Percentiles rank a stretch among this genome's conserved stretches.
phyloP scores from a whole-genome alignment of 2,113 vertebrate species.

The Lanius collurio region DNA sequence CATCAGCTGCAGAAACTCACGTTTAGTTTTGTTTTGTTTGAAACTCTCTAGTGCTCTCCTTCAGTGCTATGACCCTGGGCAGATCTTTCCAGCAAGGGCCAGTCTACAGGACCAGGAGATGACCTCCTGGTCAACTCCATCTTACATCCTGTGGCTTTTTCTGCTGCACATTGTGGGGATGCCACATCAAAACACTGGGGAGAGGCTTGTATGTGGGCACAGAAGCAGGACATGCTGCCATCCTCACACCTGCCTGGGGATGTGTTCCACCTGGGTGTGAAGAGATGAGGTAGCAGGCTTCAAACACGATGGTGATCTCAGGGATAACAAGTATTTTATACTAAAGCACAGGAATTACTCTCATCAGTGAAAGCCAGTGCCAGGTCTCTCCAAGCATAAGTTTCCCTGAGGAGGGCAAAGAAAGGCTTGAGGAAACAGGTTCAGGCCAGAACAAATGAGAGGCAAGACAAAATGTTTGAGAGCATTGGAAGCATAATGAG shows the following conservation, averaged over 20 bases:
- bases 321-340: background rate
- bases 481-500: background rate
- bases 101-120: background rate
- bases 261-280: background rate
- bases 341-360: background rate
- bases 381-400: background rate
- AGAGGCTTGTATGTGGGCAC: rapidly evolving
- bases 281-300: background rate
- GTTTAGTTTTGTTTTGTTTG: background rate
- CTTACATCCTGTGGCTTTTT: background rate
- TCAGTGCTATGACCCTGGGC: rapidly evolving
- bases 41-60: background rate
- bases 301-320: background rate
- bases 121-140: background rate
- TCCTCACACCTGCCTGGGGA: background rate
- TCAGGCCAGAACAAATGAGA: background rate
- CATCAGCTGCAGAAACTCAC: background rate
- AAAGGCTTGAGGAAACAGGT: background rate
- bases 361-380: background rate
- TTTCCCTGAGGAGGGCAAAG: background rate
- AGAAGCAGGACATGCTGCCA: background rate
- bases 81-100: background rate
- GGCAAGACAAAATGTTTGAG: background rate
- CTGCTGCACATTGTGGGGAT: background rate
- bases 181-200: background rate